Conservation (phyloP, 2,797 vertebrate species). For the Megalops cyprinoides region DNA sequence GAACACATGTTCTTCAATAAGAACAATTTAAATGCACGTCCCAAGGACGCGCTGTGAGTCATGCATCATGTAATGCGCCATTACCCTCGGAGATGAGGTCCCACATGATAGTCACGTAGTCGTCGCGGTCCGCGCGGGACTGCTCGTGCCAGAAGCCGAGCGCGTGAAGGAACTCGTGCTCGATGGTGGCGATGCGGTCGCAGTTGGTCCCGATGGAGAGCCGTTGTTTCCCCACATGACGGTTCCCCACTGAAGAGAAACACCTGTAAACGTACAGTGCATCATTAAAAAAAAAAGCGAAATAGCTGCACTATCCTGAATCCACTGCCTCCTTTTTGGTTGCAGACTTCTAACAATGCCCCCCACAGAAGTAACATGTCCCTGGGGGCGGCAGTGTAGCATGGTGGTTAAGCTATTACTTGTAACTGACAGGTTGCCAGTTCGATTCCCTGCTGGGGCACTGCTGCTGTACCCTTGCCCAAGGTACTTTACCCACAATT, state of each 20-base stretch:
- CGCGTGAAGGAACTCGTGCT: slow-evolving; percentile 90
- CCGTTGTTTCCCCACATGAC: slow-evolving; percentile 70
- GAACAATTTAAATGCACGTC: too few relatives aligned
- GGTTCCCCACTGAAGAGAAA: slow-evolving; percentile 90
- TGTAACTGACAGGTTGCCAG: too few relatives aligned
- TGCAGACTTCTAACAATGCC: neutral
- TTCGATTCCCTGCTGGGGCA: too few relatives aligned
- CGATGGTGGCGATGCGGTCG: slow-evolving; percentile 82
- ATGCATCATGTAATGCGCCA: neutral
- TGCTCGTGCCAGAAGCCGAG: slow-evolving; percentile 95
- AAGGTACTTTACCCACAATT: too few relatives aligned
- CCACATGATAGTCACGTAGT: slow-evolving; percentile 86
- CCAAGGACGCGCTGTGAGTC: too few relatives aligned
- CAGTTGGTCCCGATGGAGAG: slow-evolving; percentile 85
- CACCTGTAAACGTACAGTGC: slow-evolving; percentile 70
- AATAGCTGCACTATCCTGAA: neutral
- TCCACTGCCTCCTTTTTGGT: neutral
- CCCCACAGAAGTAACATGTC: too few relatives aligned
- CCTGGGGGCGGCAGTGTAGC: too few relatives aligned
- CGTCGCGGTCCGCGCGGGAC: slow-evolving; percentile 85
- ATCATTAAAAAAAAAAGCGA: neutral
- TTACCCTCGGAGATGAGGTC: slow-evolving; percentile 82
- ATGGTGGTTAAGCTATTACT: too few relatives aligned
- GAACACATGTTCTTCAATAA: too few relatives aligned
- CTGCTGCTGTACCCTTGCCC: too few relatives aligned